Evolutionary conservation across 2,797 vertebrate species (phyloP).

Genomic region (Rhinichthys osculus): DNA sequence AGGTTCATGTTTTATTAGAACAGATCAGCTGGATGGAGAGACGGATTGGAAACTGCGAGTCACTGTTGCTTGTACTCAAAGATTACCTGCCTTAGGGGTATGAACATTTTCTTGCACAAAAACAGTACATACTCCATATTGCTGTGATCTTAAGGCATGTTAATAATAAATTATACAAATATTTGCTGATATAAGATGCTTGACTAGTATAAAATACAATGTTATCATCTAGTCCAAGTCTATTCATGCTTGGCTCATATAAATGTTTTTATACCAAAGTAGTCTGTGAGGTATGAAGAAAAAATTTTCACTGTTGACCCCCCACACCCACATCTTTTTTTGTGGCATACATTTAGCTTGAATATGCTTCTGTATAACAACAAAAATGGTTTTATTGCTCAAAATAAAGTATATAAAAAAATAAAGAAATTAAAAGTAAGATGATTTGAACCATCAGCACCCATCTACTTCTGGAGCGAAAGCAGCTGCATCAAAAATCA

Average conservation of each 20-base stretch:
- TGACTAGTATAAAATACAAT: neutral
- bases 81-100: slow-evolving; percentile 92
- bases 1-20: slow-evolving; percentile 96
- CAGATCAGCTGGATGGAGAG: slow-evolving; percentile 97
- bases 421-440: neutral
- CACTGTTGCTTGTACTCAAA: slow-evolving; percentile 92
- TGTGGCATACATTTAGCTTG: neutral
- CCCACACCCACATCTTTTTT: neutral
- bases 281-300: neutral
- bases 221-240: neutral
- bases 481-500: slow-evolving; percentile 29
- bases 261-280: slow-evolving; percentile 6
- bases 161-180: neutral
- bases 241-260: neutral
- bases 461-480: neutral
- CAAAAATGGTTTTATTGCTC: neutral
- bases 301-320: neutral
- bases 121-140: neutral
- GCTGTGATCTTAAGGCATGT: neutral
- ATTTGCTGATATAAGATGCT: neutral
- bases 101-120: slow-evolving; percentile 16
- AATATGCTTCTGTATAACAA: neutral
- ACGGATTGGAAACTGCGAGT: slow-evolving; percentile 98
- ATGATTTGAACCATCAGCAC: neutral
- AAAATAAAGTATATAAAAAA: neutral